Conservation (phyloP, 2,113 vertebrate genomes). For the Labeo rohita region DNA sequence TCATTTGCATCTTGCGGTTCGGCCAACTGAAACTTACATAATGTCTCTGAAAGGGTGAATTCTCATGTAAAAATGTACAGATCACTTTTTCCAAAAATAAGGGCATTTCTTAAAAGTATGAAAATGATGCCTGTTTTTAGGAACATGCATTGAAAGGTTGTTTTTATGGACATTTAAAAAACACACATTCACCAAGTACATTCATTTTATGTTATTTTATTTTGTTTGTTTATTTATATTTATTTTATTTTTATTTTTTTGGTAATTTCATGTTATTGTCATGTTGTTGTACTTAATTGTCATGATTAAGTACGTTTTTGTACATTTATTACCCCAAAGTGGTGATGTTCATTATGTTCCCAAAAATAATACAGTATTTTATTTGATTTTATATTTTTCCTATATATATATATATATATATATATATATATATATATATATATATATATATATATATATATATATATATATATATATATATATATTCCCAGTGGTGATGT, state of each 20-base stretch:
- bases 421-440: too few relatives aligned
- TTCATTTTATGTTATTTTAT: neutral
- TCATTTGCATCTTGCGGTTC: neutral
- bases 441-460: too few relatives aligned
- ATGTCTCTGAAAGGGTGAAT: neutral
- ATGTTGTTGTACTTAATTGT: too few relatives aligned
- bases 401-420: too few relatives aligned
- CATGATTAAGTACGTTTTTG: too few relatives aligned
- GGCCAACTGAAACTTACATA: conserved; percentile 2
- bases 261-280: too few relatives aligned
- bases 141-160: neutral
- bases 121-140: neutral
- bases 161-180: neutral
- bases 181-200: neutral
- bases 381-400: neutral
- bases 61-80: neutral
- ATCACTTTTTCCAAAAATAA: neutral
- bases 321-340: too few relatives aligned
- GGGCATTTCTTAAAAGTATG: neutral
- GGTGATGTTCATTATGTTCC: too few relatives aligned
- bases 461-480: too few relatives aligned
- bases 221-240: too few relatives aligned
- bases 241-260: neutral
- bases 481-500: neutral
- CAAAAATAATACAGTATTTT: too few relatives aligned